These are phyloP conservation scores for Chironomus striatipennis DNA, from an alignment of 1,140 invertebrate species.

Conservation along the genomic window DNA sequence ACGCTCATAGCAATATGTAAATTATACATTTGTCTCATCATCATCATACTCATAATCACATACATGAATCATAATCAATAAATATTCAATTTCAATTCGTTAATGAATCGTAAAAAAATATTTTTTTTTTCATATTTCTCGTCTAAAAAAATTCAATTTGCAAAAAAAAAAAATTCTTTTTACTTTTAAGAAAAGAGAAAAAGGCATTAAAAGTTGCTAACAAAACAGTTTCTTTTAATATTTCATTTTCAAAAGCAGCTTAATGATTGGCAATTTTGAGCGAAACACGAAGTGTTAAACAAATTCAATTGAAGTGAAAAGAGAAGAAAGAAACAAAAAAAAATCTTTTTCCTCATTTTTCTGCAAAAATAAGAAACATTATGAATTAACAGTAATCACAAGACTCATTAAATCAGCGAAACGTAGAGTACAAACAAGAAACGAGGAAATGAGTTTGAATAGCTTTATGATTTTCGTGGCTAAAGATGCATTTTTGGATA, in stretches of 20 bases:
- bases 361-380: background rate
- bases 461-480: too few species aligned
- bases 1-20: too few species aligned
- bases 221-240: conserved; percentile 8
- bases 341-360: background rate
- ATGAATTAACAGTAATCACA: conserved; percentile 6
- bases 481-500: too few species aligned
- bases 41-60: too few species aligned
- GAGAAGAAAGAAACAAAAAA: background rate
- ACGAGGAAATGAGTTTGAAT: background rate
- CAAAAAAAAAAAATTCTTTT: too few species aligned
- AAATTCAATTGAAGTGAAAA: background rate
- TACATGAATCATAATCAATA: too few species aligned
- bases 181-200: background rate
- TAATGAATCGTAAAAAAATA: too few species aligned
- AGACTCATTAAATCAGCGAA: background rate
- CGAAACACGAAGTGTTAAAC: background rate
- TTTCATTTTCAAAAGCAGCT: background rate
- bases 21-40: too few species aligned
- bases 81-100: too few species aligned
- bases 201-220: background rate
- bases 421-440: background rate
- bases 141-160: too few species aligned
- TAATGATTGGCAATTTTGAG: conserved; percentile 1
- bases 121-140: too few species aligned